phyloP scores from a whole-genome alignment of 2,797 vertebrate species.

The Podarcis lilfordi region DNA sequence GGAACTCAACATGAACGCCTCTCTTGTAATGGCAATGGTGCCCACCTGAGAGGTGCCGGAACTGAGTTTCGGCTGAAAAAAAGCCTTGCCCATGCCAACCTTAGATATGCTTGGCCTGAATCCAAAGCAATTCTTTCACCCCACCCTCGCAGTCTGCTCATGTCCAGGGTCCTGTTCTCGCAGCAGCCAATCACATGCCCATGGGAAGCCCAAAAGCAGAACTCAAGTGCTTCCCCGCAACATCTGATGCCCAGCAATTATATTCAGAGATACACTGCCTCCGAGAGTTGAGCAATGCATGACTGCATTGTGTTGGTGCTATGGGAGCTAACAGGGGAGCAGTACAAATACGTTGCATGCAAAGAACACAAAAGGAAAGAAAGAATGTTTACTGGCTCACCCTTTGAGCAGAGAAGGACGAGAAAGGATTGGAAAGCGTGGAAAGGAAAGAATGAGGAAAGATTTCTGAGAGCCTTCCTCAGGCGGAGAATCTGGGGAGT shows the following conservation, averaged over 20 bases:
- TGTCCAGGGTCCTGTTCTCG: too few relatives aligned
- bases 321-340: not conserved
- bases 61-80: too few relatives aligned
- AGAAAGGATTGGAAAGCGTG: constrained; percentile 92
- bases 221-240: too few relatives aligned
- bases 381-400: constrained; percentile 77
- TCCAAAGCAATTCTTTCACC: not conserved
- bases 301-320: not conserved
- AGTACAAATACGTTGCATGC: constrained; percentile 30
- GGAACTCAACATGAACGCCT: too few relatives aligned
- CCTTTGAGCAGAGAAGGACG: constrained; percentile 90
- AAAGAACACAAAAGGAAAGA: constrained; percentile 49
- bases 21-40: too few relatives aligned
- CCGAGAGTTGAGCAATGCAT: not conserved
- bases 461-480: constrained; percentile 90
- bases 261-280: too few relatives aligned
- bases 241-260: too few relatives aligned
- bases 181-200: too few relatives aligned
- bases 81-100: not conserved
- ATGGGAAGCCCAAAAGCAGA: too few relatives aligned
- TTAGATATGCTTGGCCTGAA: not conserved
- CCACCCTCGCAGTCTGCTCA: not conserved
- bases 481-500: constrained; percentile 84
- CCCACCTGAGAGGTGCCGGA: too few relatives aligned
- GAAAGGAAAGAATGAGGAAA: constrained; percentile 90